Evolutionary conservation across 2,797 vertebrate genomes (phyloP).

Genomic region (Sternarchorhynchus goeldii): DNA sequence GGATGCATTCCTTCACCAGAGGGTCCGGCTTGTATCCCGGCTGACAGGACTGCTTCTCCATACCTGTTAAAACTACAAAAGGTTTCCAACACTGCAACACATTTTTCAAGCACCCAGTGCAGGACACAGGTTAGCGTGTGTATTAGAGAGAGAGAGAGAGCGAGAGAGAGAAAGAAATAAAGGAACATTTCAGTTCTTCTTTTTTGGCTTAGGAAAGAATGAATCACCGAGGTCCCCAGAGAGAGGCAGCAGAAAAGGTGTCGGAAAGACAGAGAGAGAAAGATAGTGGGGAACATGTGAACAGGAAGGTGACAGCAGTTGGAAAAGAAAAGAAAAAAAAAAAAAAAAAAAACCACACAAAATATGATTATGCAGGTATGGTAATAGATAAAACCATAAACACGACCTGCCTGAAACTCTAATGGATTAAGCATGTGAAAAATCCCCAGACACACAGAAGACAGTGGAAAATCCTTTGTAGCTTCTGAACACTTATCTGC

Average conservation of each 20-base stretch:
- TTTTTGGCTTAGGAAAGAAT: constrained; percentile 46
- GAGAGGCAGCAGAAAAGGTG: not conserved
- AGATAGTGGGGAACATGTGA: not conserved
- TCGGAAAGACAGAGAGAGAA: not conserved
- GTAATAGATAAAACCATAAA: not conserved
- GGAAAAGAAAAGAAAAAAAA: not conserved
- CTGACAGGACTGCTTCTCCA: constrained; percentile 73
- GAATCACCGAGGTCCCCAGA: constrained; percentile 53
- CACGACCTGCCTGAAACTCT: no score
- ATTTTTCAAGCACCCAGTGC: no score
- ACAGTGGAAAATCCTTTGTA: no score
- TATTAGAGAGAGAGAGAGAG: constrained; percentile 18
- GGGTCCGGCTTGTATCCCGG: constrained; percentile 42
- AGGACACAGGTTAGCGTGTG: not conserved
- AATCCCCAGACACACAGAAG: no score
- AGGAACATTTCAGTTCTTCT: constrained; percentile 53
- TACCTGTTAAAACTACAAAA: constrained; percentile 70
- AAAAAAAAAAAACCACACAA: not conserved
- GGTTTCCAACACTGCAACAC: constrained; percentile 60
- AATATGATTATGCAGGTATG: not conserved
- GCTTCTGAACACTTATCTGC: no score
- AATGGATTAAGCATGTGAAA: no score
- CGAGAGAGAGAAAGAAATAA: constrained; percentile 33
- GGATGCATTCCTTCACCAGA: not conserved
- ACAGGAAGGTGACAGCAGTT: constrained; percentile 13